Conservation (phyloP, 1,140 invertebrate genomes). For the Cherax quadricarinatus region DNA sequence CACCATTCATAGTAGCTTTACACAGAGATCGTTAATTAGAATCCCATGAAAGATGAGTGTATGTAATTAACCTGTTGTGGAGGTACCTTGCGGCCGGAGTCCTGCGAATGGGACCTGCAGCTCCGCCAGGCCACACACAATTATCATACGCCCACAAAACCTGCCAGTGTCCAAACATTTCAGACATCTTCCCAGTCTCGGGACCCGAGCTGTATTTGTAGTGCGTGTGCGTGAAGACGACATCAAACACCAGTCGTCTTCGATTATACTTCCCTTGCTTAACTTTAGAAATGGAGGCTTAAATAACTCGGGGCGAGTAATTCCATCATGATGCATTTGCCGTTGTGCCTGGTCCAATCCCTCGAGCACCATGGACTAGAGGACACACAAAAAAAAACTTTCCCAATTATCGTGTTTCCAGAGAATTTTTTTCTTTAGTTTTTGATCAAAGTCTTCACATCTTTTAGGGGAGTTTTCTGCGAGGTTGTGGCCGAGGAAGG, state of each 20-base stretch:
- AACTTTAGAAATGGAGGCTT: background rate
- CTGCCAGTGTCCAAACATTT: background rate
- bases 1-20: background rate
- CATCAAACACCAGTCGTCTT: background rate
- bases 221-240: too few species aligned
- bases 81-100: background rate
- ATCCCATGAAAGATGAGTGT: background rate
- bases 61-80: background rate
- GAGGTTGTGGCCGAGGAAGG: background rate
- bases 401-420: constrained; percentile 1
- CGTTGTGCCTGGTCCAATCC: background rate
- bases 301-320: background rate
- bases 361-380: background rate
- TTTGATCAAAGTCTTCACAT: background rate
- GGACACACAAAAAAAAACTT: background rate
- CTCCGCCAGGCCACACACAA: background rate
- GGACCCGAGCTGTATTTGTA: too few species aligned
- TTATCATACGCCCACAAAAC: background rate
- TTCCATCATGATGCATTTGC: background rate
- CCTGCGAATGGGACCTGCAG: background rate
- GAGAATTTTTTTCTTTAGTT: background rate
- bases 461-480: background rate
- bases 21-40: background rate
- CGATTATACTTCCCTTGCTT: background rate
- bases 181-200: background rate